Evolutionary conservation across 2,888 invertebrate genomes (phyloP), one percentile per base, ranked within the genome.

Genomic region (Chrysopilus asiliformis): DNA sequence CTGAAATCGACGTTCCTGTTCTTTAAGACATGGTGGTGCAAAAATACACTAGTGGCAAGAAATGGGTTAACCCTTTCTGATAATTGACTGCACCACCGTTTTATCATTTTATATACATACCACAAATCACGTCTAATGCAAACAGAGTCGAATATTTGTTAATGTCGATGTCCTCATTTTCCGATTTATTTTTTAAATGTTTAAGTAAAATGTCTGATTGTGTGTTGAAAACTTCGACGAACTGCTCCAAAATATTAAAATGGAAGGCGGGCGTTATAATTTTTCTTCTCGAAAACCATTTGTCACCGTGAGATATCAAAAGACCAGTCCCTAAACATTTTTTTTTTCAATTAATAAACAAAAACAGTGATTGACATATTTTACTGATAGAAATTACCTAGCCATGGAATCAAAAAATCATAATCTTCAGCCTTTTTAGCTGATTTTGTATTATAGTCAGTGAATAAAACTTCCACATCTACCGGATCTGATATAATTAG

Each of bases 181-280:
- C 17, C 14, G 47, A 34, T n/a, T 35, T 19, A 13, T 28, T 22
- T 32, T 31, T 24, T 14, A 41, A 25, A 14, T 26, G 32, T 8
- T 62, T 46, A 2, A 60, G 51, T 36, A 73, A 48, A 12, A 65
- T 55, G 7, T 53, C 45, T 2, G 65, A 52, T 43, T 73, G 69
- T 30, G 55, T 49, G 10, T 51, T 47, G 48, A 65, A 58, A 3
- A 57, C 47, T 3, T 52, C 49, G 3, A 54, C 45, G 44, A 62
- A 65, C 4, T 57, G 53, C 22, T 61, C 57, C 5, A 65, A 46
- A 17, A 63, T 53, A 34, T 56, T 55, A 42, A 58, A 54, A 45
- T 65, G 64, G 45, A 66, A 65, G 3, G 62, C 56, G 4, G 64
- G 62, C 1, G 59, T 64, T 12, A 66, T 60, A 36, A 65, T 46